These are phyloP conservation scores for Plectrocnemia conspersa DNA, from an alignment of 1,140 invertebrate genomes.

Conservation along the genomic window DNA sequence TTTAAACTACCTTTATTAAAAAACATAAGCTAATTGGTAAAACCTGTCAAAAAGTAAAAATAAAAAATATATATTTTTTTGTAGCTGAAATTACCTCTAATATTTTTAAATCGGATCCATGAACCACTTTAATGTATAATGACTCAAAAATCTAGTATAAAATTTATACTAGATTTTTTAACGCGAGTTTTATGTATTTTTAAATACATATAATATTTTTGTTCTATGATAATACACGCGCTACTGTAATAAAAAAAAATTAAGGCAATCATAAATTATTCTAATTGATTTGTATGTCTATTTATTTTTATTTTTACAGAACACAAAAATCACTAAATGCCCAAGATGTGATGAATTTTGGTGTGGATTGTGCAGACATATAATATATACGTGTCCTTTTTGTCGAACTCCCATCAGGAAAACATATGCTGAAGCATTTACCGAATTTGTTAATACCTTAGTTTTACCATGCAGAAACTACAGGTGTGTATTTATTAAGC, in stretches of 20 bases:
- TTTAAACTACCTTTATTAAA: too few relatives aligned
- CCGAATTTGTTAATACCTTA: slow-evolving; percentile 44
- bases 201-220: neutral
- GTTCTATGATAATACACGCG: neutral
- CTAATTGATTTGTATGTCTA: neutral
- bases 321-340: neutral
- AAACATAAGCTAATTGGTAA: too few relatives aligned
- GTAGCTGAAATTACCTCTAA: too few relatives aligned
- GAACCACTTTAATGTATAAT: too few relatives aligned
- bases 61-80: too few relatives aligned
- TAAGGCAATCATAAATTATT: neutral
- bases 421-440: slow-evolving; percentile 40
- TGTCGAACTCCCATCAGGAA: slow-evolving; percentile 41
- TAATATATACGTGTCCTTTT: slow-evolving; percentile 44
- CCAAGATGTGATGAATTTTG: slow-evolving; percentile 44
- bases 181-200: neutral
- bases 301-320: neutral
- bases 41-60: too few relatives aligned
- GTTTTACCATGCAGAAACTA: slow-evolving; percentile 47
- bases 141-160: too few relatives aligned
- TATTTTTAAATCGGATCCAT: too few relatives aligned
- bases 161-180: too few relatives aligned
- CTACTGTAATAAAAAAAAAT: neutral
- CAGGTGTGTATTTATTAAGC: slow-evolving; percentile 42
- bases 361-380: slow-evolving; percentile 42